A percentile compares a stretch with the other conserved stretches of the same genome.
Conservation (phyloP, 1,140 invertebrate genomes). For the Drosophila quadrilineata region DNA sequence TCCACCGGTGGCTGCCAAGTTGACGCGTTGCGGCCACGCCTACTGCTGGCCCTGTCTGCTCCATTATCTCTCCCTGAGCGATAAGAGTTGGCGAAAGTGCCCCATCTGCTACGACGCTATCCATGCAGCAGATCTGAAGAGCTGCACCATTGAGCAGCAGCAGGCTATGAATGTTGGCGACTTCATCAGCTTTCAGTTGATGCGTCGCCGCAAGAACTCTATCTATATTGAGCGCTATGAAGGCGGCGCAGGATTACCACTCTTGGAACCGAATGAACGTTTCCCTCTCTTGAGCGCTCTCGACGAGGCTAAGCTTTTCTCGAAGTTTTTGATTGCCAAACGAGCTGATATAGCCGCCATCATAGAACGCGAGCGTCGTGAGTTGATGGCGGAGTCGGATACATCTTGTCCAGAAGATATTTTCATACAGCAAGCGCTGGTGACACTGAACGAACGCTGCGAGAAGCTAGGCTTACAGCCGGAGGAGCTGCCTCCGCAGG, state of each 20-base stretch:
- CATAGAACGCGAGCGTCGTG: slow-evolving; percentile 87
- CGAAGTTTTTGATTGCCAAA: slow-evolving; percentile 90
- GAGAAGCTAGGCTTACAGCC: slow-evolving; percentile 45
- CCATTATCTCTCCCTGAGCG: slow-evolving; percentile 93
- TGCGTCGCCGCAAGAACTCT: slow-evolving; percentile 91
- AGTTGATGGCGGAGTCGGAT: slow-evolving; percentile 86
- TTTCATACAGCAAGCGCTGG: slow-evolving; percentile 91
- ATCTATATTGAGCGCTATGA: slow-evolving; percentile 86
- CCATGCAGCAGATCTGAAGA: slow-evolving; percentile 80
- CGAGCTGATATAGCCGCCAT: slow-evolving; percentile 85
- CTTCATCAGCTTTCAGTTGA: slow-evolving; percentile 90
- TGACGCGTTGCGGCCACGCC: slow-evolving; percentile 96
- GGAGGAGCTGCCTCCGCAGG: slow-evolving; percentile 14
- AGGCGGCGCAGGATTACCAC: not conserved
- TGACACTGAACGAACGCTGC: slow-evolving; percentile 82
- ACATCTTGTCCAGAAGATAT: slow-evolving; percentile 90
- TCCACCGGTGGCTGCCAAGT: slow-evolving; percentile 91
- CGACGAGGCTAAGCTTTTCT: slow-evolving; percentile 83
- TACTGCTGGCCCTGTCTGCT: slow-evolving; percentile 98
- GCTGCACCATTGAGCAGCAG: slow-evolving; percentile 82
- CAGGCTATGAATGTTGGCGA: slow-evolving; percentile 86
- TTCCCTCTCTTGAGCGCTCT: slow-evolving; percentile 72
- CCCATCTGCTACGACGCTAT: slow-evolving; percentile 93
- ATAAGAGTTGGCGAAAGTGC: slow-evolving; percentile 89
- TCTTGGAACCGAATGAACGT: slow-evolving; percentile 29